A percentile compares a stretch with the other conserved stretches of the same genome.
phyloP scores from a whole-genome alignment of 2,888 invertebrate genomes.

The Lochmaea capreae region DNA sequence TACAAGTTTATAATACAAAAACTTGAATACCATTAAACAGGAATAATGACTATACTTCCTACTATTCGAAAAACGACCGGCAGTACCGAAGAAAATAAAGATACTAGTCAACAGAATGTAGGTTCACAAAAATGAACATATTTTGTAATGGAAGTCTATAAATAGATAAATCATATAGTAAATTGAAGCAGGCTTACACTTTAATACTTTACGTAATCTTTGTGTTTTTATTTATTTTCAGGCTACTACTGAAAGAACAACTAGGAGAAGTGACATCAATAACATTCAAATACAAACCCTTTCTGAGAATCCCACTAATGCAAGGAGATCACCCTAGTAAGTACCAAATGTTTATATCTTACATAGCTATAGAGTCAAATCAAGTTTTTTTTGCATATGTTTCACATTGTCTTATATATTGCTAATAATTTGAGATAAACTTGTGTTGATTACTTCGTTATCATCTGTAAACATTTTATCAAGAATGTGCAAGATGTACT shows the following conservation, averaged over 20 bases:
- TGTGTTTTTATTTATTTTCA: conserved; percentile 49
- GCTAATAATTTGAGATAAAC: no score
- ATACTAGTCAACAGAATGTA: conserved; percentile 61
- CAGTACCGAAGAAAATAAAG: conserved; percentile 60
- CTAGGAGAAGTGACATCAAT: conserved; percentile 60
- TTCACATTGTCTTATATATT: no score
- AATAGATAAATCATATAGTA: conserved; percentile 39
- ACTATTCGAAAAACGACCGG: conserved; percentile 59
- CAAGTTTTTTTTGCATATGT: no score
- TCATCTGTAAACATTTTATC: conserved; percentile 1
- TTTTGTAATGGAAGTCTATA: conserved; percentile 45
- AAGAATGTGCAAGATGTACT: background rate
- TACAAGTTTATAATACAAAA: conserved; percentile 4
- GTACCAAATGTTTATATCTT: conserved; percentile 40
- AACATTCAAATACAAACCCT: conserved; percentile 54
- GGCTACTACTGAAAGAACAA: conserved; percentile 59
- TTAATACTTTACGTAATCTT: conserved; percentile 36
- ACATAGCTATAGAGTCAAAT: background rate
- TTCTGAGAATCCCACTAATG: conserved; percentile 50
- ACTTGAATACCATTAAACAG: conserved; percentile 11
- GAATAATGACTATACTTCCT: conserved; percentile 64
- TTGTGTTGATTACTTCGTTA: background rate
- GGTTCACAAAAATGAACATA: conserved; percentile 47
- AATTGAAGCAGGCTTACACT: conserved; percentile 7
- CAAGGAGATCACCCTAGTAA: conserved; percentile 57